These are phyloP conservation scores for Drosophila obscura DNA, from an alignment of 1,140 invertebrate species.

Conservation along the genomic window DNA sequence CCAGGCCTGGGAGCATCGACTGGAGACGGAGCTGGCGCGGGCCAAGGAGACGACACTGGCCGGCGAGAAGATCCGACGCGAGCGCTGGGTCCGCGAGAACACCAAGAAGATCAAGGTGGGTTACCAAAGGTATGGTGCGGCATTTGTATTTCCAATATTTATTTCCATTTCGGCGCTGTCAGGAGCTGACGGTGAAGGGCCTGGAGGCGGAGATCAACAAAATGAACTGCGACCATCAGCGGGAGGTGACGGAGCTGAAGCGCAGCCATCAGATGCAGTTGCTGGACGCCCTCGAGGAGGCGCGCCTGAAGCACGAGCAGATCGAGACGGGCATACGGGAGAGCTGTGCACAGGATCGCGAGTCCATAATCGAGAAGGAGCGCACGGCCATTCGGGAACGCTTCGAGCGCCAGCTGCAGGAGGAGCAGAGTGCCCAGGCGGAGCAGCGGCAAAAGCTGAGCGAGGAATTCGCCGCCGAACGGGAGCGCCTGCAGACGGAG, in stretches of 20 bases:
- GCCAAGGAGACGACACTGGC: constrained; percentile 87
- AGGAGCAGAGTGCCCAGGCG: constrained; percentile 85
- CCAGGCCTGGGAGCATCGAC: constrained; percentile 86
- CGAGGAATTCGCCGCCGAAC: constrained; percentile 84
- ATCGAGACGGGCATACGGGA: constrained; percentile 84
- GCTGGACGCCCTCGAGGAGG: constrained; percentile 78
- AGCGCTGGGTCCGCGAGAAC: constrained; percentile 88
- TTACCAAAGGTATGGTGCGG: too few species aligned
- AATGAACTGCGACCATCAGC: constrained; percentile 87
- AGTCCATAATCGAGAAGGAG: constrained; percentile 85
- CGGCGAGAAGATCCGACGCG: constrained; percentile 87
- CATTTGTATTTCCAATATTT: not conserved
- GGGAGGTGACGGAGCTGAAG: constrained; percentile 86
- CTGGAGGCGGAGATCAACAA: constrained; percentile 89
- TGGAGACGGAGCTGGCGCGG: constrained; percentile 87
- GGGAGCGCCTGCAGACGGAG: constrained; percentile 83
- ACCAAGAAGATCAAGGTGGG: constrained; percentile 89
- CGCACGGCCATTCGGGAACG: constrained; percentile 84
- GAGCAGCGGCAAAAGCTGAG: constrained; percentile 85
- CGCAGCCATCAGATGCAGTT: constrained; percentile 86
- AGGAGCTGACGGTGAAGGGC: constrained; percentile 90
- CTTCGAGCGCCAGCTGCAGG: constrained; percentile 85
- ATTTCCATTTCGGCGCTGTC: not conserved
- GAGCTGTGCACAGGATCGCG: constrained; percentile 84
- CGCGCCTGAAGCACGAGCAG: constrained; percentile 84